Evolutionary conservation across 2,113 vertebrate genomes (phyloP).

Genomic region (Zosterops borbonicus): DNA sequence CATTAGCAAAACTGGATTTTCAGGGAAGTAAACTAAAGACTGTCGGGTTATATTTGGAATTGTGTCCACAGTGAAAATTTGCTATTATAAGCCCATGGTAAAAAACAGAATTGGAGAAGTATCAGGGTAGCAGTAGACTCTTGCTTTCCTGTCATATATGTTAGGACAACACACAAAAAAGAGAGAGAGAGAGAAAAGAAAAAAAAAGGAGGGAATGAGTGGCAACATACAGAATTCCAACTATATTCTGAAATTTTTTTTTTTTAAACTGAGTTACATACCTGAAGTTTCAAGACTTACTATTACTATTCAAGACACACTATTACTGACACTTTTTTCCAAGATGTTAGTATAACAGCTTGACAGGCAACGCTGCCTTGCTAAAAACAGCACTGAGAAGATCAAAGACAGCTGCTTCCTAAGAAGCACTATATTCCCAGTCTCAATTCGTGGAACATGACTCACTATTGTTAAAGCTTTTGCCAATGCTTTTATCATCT

Average conservation of each 20-base stretch:
- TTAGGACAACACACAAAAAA: neutral
- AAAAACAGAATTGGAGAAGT: neutral
- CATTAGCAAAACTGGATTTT: neutral
- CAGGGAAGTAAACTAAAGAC: neutral
- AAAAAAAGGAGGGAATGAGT: neutral
- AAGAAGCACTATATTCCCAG: slow-evolving; percentile 12
- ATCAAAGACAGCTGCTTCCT: slow-evolving; percentile 54
- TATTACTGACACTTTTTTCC: neutral
- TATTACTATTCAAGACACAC: neutral
- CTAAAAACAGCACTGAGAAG: slow-evolving; percentile 22
- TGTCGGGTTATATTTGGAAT: neutral
- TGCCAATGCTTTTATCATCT: slow-evolving; percentile 49
- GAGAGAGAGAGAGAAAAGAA: neutral
- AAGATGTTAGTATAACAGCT: neutral
- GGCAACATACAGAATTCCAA: neutral
- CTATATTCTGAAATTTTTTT: neutral
- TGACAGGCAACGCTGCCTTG: neutral
- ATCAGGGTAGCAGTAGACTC: neutral
- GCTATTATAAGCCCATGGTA: neutral
- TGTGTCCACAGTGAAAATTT: neutral
- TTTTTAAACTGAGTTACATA: neutral
- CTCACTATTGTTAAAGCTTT: slow-evolving; percentile 48
- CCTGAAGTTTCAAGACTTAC: neutral
- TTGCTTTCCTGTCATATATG: neutral
- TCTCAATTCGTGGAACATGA: slow-evolving; percentile 35